Percentiles rank a stretch among this genome's conserved stretches.
These are phyloP conservation scores for Nycticryphes semicollaris DNA, from an alignment of 2,113 vertebrate species.

Conservation along the genomic window DNA sequence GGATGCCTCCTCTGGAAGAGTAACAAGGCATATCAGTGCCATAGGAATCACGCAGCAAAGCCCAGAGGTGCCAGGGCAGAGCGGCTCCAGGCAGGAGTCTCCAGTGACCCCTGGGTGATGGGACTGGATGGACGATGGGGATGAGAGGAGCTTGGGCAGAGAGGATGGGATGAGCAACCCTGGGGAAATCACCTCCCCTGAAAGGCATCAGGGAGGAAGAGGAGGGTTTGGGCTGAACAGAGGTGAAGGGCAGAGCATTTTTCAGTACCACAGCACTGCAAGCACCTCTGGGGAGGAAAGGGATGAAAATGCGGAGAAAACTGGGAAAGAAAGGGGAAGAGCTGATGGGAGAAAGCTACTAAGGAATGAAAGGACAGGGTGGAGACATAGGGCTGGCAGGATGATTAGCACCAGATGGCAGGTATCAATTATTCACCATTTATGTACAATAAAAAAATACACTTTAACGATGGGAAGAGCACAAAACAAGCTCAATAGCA, in stretches of 20 bases:
- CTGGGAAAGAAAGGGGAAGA: slow-evolving; percentile 19
- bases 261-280: neutral
- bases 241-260: neutral
- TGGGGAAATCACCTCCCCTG: neutral
- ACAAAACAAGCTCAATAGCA: slow-evolving; percentile 75
- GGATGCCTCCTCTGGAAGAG: neutral
- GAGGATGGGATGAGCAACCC: neutral
- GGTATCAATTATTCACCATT: slow-evolving; percentile 85
- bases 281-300: neutral
- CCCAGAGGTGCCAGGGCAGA: fast-evolving
- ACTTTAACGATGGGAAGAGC: slow-evolving; percentile 74
- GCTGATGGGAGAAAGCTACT: neutral
- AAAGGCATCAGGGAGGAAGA: neutral
- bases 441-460: slow-evolving; percentile 77
- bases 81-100: fast-evolving
- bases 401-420: slow-evolving; percentile 77
- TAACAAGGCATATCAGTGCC: neutral
- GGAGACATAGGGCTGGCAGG: slow-evolving; percentile 29
- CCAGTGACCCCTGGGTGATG: neutral
- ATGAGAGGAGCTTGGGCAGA: neutral
- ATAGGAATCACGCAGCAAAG: neutral
- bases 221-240: neutral
- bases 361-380: slow-evolving; percentile 44
- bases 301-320: neutral
- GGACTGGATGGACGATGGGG: fast-evolving